Evolutionary conservation across 2,888 invertebrate genomes (phyloP).

Genomic region (Noctua pronuba): DNA sequence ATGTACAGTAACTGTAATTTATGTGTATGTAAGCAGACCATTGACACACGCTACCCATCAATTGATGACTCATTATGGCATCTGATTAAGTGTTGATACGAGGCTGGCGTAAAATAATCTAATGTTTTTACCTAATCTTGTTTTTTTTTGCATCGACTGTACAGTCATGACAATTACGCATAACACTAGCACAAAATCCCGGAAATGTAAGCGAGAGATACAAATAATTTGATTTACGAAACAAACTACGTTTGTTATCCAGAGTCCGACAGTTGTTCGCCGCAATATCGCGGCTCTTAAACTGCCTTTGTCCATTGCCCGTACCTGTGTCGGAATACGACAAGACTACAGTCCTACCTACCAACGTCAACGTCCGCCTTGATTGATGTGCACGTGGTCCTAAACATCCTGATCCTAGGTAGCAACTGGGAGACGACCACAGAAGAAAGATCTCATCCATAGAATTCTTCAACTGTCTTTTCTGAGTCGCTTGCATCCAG

Average conservation of each 20-base stretch:
- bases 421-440: background rate
- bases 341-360: background rate
- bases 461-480: background rate
- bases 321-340: background rate
- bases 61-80: constrained; percentile 25
- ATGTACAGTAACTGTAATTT: background rate
- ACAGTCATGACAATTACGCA: background rate
- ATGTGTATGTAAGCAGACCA: background rate
- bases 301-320: background rate
- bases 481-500: background rate
- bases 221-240: background rate
- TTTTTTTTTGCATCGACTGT: constrained; percentile 1
- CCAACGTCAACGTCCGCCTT: constrained; percentile 11
- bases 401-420: background rate
- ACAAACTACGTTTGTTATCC: background rate
- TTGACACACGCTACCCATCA: background rate
- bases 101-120: background rate
- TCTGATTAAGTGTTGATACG: constrained; percentile 5
- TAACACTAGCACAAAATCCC: background rate
- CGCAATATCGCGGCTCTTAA: background rate
- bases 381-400: constrained; percentile 15
- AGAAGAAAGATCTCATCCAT: background rate
- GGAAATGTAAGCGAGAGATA: background rate
- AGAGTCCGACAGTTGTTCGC: background rate
- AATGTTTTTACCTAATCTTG: background rate